A percentile compares a stretch with the other conserved stretches of the same genome.
Evolutionary conservation across 1,140 invertebrate species (phyloP).

Genomic region (Drosophila lacteicornis): DNA sequence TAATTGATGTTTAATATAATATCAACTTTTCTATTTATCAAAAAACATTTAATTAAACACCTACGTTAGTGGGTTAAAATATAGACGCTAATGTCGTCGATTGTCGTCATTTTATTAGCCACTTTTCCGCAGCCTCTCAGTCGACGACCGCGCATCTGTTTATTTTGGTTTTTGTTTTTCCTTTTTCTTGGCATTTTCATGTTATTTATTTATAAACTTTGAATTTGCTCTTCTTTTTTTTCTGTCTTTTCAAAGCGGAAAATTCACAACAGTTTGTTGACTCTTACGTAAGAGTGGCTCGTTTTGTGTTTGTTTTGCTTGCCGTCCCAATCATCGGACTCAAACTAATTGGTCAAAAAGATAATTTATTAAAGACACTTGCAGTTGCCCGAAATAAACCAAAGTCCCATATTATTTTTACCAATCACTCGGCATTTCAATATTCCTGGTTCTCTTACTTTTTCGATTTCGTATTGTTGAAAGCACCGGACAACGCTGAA

Average conservation of each 20-base stretch:
- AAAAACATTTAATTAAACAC: not conserved
- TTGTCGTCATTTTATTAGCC: constrained; percentile 48
- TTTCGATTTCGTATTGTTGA: not conserved
- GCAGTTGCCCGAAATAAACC: constrained; percentile 35
- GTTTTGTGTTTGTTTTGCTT: constrained; percentile 48
- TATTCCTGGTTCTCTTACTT: constrained; percentile 10
- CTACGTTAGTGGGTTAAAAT: constrained; percentile 20
- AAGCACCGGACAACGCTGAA: constrained; percentile 25
- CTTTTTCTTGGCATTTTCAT: constrained; percentile 58
- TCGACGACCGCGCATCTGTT: constrained; percentile 64
- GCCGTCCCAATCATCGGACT: constrained; percentile 27
- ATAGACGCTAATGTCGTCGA: constrained; percentile 29
- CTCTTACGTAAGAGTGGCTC: constrained; percentile 64
- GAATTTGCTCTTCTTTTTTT: constrained; percentile 31
- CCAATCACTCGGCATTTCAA: constrained; percentile 11
- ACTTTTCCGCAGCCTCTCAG: constrained; percentile 36
- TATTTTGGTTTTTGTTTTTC: constrained; percentile 67
- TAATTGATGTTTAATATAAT: no score
- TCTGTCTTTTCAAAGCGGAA: constrained; percentile 19
- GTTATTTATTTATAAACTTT: constrained; percentile 67
- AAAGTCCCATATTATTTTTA: not conserved
- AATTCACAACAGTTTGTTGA: constrained; percentile 73
- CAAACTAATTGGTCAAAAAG: constrained; percentile 49
- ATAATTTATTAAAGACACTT: constrained; percentile 71
- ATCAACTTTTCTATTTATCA: not conserved